Conservation (phyloP, 2,888 invertebrate species). For the Agapetus fuscipes region DNA sequence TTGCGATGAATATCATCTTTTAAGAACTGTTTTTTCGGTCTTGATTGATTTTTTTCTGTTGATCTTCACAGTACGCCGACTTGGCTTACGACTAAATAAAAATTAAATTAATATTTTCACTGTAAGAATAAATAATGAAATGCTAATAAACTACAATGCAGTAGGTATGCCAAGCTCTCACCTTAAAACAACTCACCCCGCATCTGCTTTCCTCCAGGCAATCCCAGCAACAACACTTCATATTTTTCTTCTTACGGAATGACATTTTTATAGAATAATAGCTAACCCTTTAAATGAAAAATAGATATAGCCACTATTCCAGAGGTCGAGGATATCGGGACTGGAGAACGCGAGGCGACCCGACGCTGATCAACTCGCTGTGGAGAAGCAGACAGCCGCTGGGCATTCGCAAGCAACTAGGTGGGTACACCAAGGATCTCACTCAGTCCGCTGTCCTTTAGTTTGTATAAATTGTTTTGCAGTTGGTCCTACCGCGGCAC, state of each 20-base stretch:
- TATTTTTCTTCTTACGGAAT: too few species aligned
- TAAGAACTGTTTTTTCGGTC: too few species aligned
- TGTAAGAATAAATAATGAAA: neutral
- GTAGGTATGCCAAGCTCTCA: too few species aligned
- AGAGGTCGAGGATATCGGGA: conserved; percentile 58
- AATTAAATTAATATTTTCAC: neutral
- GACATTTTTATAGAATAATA: too few species aligned
- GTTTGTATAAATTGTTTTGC: neutral
- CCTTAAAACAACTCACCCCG: too few species aligned
- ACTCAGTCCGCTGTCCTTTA: too few species aligned
- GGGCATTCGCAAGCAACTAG: conserved; percentile 56
- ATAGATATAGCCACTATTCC: conserved; percentile 49
- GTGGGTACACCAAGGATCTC: conserved; percentile 29
- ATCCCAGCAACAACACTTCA: too few species aligned
- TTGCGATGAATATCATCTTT: too few species aligned
- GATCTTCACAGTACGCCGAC: too few species aligned
- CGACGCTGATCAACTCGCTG: conserved; percentile 60
- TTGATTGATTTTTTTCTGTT: too few species aligned
- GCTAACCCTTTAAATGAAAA: conserved; percentile 21
- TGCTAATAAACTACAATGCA: too few species aligned
- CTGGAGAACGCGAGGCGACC: conserved; percentile 61
- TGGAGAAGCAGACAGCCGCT: conserved; percentile 67
- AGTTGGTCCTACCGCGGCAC: conserved; percentile 44
- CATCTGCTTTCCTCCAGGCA: too few species aligned
- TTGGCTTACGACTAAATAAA: neutral